Evolutionary conservation across 2,797 vertebrate species (phyloP).

Genomic region (Tangara arthus): DNA sequence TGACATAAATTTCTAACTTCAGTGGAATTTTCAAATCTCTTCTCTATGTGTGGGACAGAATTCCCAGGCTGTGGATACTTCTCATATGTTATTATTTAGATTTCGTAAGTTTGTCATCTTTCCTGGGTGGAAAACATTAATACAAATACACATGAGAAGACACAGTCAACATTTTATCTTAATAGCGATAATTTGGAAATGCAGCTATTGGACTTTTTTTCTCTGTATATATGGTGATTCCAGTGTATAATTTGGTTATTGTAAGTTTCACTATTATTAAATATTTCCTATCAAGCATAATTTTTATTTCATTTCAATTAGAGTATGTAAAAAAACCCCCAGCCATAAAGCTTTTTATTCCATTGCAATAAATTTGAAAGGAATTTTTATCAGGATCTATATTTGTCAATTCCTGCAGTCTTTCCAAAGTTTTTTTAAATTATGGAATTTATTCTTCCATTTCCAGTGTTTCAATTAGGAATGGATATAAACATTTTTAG

Average conservation of each 20-base stretch:
- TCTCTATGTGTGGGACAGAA: background rate
- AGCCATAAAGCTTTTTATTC: background rate
- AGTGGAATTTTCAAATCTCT: background rate
- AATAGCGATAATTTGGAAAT: background rate
- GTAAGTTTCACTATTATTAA: background rate
- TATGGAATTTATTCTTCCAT: background rate
- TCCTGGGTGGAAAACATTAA: background rate
- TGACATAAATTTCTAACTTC: background rate
- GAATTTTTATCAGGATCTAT: background rate
- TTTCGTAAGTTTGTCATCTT: background rate
- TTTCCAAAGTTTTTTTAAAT: background rate
- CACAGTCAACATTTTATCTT: background rate
- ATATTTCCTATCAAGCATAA: background rate
- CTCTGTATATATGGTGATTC: background rate
- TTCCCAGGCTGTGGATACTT: background rate
- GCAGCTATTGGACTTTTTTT: background rate
- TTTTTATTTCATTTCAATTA: background rate
- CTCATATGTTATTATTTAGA: background rate
- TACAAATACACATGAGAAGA: background rate
- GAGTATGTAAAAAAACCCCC: accelerated
- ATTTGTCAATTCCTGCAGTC: background rate
- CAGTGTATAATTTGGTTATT: background rate
- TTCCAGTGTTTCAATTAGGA: background rate
- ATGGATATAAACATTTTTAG: background rate
- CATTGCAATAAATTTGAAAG: background rate